These are phyloP conservation scores for Neria commutata DNA, from an alignment of 2,888 invertebrate species.

Conservation along the genomic window DNA sequence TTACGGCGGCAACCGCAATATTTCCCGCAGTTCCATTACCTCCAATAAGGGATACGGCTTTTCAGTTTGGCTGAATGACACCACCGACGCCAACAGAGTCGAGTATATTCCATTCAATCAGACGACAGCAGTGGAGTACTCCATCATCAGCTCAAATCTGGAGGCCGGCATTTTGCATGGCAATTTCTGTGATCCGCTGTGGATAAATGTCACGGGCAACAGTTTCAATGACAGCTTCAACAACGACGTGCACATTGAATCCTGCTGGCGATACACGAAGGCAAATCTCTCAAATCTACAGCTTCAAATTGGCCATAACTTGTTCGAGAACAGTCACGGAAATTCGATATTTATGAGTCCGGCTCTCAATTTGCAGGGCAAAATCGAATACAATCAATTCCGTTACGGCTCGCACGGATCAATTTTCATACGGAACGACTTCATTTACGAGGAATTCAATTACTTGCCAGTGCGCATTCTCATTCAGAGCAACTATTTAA, in stretches of 20 bases:
- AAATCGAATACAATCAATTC: slow-evolving; percentile 89
- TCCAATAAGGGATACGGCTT: slow-evolving; percentile 89
- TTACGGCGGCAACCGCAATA: slow-evolving; percentile 90
- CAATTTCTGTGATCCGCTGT: slow-evolving; percentile 85
- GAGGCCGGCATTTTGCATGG: slow-evolving; percentile 90
- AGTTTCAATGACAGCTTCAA: slow-evolving; percentile 80
- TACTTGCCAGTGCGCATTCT: slow-evolving; percentile 72
- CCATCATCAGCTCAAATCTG: slow-evolving; percentile 83
- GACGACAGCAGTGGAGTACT: slow-evolving; percentile 85
- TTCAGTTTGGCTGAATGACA: slow-evolving; percentile 89
- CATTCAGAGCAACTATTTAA: slow-evolving; percentile 88
- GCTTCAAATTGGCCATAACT: slow-evolving; percentile 85
- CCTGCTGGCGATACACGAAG: slow-evolving; percentile 73
- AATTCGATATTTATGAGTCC: slow-evolving; percentile 81
- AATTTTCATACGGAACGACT: slow-evolving; percentile 78
- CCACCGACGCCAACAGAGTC: slow-evolving; percentile 66
- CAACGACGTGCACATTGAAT: slow-evolving; percentile 80
- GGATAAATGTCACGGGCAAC: slow-evolving; percentile 93
- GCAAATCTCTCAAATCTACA: slow-evolving; percentile 63
- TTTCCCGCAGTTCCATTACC: slow-evolving; percentile 84
- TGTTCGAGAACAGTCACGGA: slow-evolving; percentile 77
- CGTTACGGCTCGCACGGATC: slow-evolving; percentile 81
- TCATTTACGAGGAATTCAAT: slow-evolving; percentile 78
- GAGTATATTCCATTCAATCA: slow-evolving; percentile 83
- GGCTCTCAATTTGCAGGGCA: slow-evolving; percentile 77